Percentiles rank a stretch among this genome's conserved stretches.
These are phyloP conservation scores for Bufo gargarizans DNA, from an alignment of 2,113 vertebrate genomes.

Conservation along the genomic window DNA sequence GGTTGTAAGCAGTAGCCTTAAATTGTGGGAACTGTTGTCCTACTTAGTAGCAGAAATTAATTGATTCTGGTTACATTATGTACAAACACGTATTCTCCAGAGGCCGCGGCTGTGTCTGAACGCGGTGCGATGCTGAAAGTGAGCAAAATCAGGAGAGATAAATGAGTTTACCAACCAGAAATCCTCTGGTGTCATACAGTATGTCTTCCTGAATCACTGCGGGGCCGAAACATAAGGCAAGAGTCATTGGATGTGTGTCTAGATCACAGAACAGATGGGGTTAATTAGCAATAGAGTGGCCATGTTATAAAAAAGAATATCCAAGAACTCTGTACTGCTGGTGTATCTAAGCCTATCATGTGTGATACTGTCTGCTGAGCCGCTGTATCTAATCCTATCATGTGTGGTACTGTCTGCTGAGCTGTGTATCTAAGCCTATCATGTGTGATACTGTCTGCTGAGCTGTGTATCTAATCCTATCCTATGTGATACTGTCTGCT, in stretches of 20 bases:
- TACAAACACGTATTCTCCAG: constrained; percentile 27
- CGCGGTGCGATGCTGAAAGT: neutral
- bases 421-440: too few relatives aligned
- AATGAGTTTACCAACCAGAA: neutral
- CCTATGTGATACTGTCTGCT: too few relatives aligned
- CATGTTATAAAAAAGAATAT: neutral
- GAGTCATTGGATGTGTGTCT: neutral
- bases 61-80: constrained; percentile 7
- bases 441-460: too few relatives aligned
- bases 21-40: constrained; percentile 14
- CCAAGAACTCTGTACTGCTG: neutral
- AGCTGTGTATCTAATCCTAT: too few relatives aligned
- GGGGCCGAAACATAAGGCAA: neutral
- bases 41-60: constrained; percentile 14
- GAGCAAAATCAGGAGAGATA: neutral
- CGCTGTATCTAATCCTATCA: neutral
- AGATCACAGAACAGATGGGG: neutral
- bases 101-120: neutral
- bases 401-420: too few relatives aligned
- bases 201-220: neutral
- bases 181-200: neutral
- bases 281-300: neutral
- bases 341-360: neutral
- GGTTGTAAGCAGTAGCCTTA: neutral
- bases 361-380: too few relatives aligned